Percentiles rank a stretch among this genome's conserved stretches.
Evolutionary conservation across 2,797 vertebrate species (phyloP).

Genomic region (Astyanax mexicanus): DNA sequence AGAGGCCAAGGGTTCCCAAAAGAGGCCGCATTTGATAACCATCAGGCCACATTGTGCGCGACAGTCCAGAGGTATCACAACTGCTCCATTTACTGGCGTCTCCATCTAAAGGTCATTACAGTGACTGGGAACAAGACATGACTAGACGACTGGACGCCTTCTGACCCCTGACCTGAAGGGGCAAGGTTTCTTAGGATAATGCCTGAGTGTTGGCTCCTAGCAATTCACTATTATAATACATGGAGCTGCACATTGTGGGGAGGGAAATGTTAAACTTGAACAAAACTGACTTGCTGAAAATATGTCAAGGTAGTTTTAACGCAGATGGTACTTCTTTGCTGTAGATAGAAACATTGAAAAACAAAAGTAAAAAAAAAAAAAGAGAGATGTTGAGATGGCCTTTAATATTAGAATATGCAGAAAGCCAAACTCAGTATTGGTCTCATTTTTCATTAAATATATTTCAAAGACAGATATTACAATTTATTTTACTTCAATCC

Average conservation of each 20-base stretch:
- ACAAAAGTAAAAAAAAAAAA: too few species aligned
- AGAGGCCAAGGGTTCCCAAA: constrained; percentile 78
- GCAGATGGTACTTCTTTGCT: not conserved
- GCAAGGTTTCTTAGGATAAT: constrained; percentile 50
- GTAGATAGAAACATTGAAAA: not conserved
- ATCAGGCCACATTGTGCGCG: constrained; percentile 82
- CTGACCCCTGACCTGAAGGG: constrained; percentile 53
- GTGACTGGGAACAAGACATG: constrained; percentile 67
- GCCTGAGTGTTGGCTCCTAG: constrained; percentile 35
- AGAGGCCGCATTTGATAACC: constrained; percentile 84
- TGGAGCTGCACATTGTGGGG: not conserved
- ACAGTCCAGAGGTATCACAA: constrained; percentile 81
- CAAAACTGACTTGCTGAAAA: not conserved
- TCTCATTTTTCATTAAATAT: too few species aligned
- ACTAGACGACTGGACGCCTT: constrained; percentile 61
- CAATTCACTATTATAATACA: constrained; percentile 29
- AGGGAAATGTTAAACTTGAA: constrained; percentile 9
- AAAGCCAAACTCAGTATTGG: too few species aligned
- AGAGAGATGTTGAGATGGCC: too few species aligned
- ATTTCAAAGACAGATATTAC: too few species aligned
- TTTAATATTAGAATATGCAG: too few species aligned
- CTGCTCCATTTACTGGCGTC: constrained; percentile 79
- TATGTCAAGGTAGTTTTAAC: not conserved
- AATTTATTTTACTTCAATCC: too few species aligned
- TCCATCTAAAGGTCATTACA: constrained; percentile 83